Percentiles rank a stretch among this genome's conserved stretches.
These are phyloP conservation scores for Drosophila mulleri DNA, from an alignment of 2,888 invertebrate genomes.

Conservation along the genomic window DNA sequence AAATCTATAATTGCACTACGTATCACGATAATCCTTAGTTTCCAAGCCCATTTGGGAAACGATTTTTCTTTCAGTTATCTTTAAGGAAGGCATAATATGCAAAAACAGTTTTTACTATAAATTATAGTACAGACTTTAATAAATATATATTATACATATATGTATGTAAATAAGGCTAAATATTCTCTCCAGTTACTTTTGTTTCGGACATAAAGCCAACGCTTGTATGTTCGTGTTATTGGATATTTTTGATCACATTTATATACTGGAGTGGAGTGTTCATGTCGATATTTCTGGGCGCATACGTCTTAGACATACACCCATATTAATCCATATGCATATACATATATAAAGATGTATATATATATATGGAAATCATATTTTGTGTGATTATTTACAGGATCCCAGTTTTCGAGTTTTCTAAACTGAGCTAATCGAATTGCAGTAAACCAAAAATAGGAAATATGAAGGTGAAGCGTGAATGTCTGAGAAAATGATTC, in stretches of 20 bases:
- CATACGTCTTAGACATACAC: not conserved
- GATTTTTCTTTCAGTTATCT: too few relatives aligned
- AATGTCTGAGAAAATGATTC: slow-evolving; percentile 6
- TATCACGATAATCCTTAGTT: not conserved
- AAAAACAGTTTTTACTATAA: too few relatives aligned
- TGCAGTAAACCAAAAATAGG: not conserved
- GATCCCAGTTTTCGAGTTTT: not conserved
- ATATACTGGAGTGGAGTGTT: not conserved
- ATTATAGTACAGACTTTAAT: not conserved
- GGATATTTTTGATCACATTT: not conserved
- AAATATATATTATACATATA: not conserved
- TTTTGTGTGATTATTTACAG: slow-evolving; percentile 37
- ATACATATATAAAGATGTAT: not conserved
- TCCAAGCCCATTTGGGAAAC: too few relatives aligned
- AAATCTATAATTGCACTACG: too few relatives aligned
- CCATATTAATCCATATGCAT: not conserved
- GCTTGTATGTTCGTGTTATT: not conserved
- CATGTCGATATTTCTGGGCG: not conserved
- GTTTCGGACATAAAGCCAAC: not conserved
- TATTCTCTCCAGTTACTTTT: not conserved
- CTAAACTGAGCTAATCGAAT: not conserved
- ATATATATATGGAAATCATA: not conserved
- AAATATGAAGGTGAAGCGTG: not conserved
- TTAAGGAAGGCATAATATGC: too few relatives aligned
- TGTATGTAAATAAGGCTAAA: not conserved